These are phyloP conservation scores for Phyllotreta cruciferae DNA, from an alignment of 2,888 invertebrate genomes.

Conservation along the genomic window DNA sequence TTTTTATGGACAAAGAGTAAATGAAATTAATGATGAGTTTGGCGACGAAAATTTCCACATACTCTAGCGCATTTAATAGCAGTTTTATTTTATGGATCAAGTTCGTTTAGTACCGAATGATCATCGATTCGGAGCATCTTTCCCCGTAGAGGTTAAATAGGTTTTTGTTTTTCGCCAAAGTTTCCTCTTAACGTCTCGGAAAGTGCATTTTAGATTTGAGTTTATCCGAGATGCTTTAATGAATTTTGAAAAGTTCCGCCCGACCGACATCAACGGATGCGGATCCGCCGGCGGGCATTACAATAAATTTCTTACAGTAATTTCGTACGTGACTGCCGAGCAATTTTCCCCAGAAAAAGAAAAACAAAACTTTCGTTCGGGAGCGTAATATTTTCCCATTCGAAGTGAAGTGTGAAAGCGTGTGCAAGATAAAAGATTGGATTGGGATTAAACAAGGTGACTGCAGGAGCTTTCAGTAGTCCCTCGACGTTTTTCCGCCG, in stretches of 20 bases:
- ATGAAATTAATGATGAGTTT: no score
- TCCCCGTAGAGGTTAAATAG: conserved; percentile 7
- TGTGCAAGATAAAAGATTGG: conserved; percentile 62
- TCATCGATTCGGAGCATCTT: conserved; percentile 12
- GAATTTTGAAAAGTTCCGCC: conserved; percentile 30
- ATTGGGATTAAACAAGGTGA: conserved; percentile 61
- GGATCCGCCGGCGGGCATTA: conserved; percentile 22
- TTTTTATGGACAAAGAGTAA: no score
- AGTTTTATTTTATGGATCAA: conserved; percentile 5
- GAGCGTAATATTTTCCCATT: conserved; percentile 58
- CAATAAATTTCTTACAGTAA: conserved; percentile 38
- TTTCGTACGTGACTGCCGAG: conserved; percentile 44
- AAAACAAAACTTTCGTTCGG: conserved; percentile 50
- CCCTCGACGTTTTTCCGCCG: conserved; percentile 47
- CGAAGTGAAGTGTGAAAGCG: conserved; percentile 59
- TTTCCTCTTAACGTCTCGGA: conserved; percentile 21
- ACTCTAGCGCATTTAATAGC: background rate
- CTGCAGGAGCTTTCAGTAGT: conserved; percentile 45
- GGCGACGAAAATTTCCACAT: no score
- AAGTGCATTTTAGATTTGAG: conserved; percentile 32
- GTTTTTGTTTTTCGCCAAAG: conserved; percentile 20
- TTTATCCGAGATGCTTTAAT: conserved; percentile 25
- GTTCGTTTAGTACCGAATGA: background rate
- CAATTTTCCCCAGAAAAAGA: conserved; percentile 42
- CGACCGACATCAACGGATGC: background rate